A percentile compares a stretch with the other conserved stretches of the same genome.
These are phyloP conservation scores for Scaptodrosophila latifasciaeformis DNA, from an alignment of 2,888 invertebrate genomes.

Conservation along the genomic window DNA sequence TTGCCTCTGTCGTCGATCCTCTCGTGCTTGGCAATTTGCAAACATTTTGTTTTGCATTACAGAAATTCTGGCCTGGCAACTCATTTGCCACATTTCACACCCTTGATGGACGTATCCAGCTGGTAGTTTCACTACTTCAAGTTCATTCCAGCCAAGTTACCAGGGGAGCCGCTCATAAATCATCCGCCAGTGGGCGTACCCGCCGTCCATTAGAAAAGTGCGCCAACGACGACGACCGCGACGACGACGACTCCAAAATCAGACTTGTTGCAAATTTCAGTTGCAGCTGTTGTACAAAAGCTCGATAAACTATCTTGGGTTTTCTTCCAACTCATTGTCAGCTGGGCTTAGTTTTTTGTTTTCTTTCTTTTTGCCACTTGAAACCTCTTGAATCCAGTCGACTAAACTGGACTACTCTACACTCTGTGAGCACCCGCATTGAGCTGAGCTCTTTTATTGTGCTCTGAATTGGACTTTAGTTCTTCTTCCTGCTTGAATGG, in stretches of 20 bases:
- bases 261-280: no score
- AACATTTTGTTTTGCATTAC: constrained; percentile 34
- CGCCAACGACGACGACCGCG: background rate
- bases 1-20: constrained; percentile 4
- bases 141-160: constrained; percentile 22
- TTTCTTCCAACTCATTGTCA: constrained; percentile 54
- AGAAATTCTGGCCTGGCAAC: constrained; percentile 24
- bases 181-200: constrained; percentile 58
- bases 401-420: constrained; percentile 37
- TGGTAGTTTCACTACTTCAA: constrained; percentile 18
- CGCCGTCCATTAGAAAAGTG: constrained; percentile 61
- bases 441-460: no score
- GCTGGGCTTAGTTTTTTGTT: no score
- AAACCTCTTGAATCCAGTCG: no score
- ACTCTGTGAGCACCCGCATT: no score
- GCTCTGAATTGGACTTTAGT: no score
- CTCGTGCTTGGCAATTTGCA: constrained; percentile 43
- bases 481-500: no score
- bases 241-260: no score
- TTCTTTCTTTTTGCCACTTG: no score
- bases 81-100: constrained; percentile 51
- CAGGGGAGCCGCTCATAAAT: constrained; percentile 54
- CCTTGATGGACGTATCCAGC: constrained; percentile 24
- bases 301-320: no score
- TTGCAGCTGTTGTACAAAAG: constrained; percentile 46